Conservation (phyloP, 2,888 invertebrate species). For the Himalopsyche japonica region DNA sequence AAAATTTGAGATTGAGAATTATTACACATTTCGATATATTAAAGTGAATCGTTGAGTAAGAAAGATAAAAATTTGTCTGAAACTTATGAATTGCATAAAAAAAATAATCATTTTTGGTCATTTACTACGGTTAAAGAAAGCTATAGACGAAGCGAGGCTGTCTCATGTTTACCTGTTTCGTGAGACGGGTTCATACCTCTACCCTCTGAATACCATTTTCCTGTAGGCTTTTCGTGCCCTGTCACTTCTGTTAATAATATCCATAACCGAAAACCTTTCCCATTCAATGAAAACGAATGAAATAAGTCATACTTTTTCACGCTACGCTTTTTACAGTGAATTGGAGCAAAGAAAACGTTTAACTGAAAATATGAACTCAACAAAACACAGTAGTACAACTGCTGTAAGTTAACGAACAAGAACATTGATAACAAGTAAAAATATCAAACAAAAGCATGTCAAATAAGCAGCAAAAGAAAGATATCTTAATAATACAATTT, state of each 20-base stretch:
- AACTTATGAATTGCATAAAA: no score
- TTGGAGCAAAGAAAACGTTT: background rate
- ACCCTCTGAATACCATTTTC: slow-evolving; percentile 7
- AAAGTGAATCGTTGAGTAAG: no score
- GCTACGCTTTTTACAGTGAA: background rate
- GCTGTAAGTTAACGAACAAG: background rate
- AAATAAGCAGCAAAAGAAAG: background rate
- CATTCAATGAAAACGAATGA: background rate
- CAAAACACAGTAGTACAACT: background rate
- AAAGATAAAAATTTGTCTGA: no score
- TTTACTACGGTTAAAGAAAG: background rate
- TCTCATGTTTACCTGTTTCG: background rate
- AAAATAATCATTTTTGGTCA: background rate
- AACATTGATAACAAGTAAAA: background rate
- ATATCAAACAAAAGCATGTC: background rate
- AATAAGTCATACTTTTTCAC: background rate
- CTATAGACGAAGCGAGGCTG: background rate
- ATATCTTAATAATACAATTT: background rate
- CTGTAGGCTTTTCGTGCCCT: slow-evolving; percentile 1
- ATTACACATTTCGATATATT: no score
- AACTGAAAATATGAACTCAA: background rate
- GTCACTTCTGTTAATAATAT: slow-evolving; percentile 18
- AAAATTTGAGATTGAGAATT: no score
- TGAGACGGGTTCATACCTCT: background rate
- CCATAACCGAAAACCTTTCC: slow-evolving; percentile 5